Base-by-base conservation (phyloP, 2,113 vertebrate genomes). In the Promerops cafer region DNA sequence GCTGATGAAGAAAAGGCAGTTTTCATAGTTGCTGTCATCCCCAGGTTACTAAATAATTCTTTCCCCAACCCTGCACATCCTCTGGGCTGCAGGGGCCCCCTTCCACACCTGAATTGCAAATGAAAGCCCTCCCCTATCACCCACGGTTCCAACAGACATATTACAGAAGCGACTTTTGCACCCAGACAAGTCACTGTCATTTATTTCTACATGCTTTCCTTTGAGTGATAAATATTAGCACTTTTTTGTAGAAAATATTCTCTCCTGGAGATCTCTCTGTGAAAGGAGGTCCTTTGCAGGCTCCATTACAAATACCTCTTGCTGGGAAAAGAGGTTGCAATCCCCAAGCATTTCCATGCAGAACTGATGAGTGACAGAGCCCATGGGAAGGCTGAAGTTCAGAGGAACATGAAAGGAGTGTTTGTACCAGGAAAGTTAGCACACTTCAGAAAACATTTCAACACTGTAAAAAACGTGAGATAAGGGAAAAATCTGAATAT, bases 371-470 rank as follows among this genome's bases (percentile, higher is more conserved):
- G 65, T 37, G 68, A 88, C 50, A 49, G 37, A 80, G 57, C 40
- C 76, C 40, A 27, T 3, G 18, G 59, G 50, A 89, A 89, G 15
- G 61, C 11, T 66, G 31, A 95, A 19, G 33, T 37, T 39, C 0
- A 0, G 39, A 61, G 59, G 33, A 76, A 26, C 5, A 11, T 0
- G 1, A 8, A 33, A 15, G 14, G 7, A 66, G 7, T 9, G 7
- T 26, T 83, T 78, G 47, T 8, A 53, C 31, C 61, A 84, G 40
- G 23, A 52, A 87, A 87, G 35, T 27, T 19, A 63, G 24, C 49
- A 35, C 0, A 5, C 17, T 65, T 74, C 65, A 77, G 63, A 83
- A 85, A 93, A 80, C 33, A 44, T 45, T 47, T 59, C 64, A 57
- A 75, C 50, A 49, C 22, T 6, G 10, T 16, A 33, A 87, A 70